These are phyloP conservation scores for Apoda limacodes DNA, from an alignment of 2,888 invertebrate genomes.

Conservation along the genomic window DNA sequence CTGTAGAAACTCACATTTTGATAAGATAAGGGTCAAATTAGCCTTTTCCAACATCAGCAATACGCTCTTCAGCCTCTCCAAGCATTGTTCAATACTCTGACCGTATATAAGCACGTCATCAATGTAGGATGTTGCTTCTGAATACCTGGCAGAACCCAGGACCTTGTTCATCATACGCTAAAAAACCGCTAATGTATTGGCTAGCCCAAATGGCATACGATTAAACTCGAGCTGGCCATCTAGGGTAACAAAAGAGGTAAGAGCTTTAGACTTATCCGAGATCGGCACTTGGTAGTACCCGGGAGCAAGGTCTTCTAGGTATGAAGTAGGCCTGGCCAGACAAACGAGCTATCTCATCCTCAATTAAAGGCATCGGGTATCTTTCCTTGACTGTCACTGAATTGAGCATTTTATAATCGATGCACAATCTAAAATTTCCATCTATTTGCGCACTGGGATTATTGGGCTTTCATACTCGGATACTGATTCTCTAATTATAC, in stretches of 20 bases:
- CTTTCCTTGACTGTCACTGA: slow-evolving; percentile 20
- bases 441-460: slow-evolving; percentile 14
- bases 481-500: slow-evolving; percentile 18
- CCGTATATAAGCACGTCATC: no score
- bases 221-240: no score
- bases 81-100: no score
- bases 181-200: no score
- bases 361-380: slow-evolving; percentile 20
- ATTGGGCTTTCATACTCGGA: slow-evolving; percentile 22
- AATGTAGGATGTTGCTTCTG: no score
- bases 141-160: no score
- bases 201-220: no score
- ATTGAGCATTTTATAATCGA: slow-evolving; percentile 18
- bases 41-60: slow-evolving; percentile 3
- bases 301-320: slow-evolving; percentile 13
- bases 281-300: slow-evolving; percentile 21
- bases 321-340: slow-evolving; percentile 16
- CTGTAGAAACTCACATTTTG: slow-evolving; percentile 11
- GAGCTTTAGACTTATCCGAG: no score
- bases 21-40: slow-evolving; percentile 2
- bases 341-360: slow-evolving; percentile 18
- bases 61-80: slow-evolving; percentile 4
- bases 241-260: no score
- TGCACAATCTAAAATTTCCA: no score
- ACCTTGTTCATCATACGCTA: no score